Evolutionary conservation across 1,140 invertebrate genomes (phyloP).

Genomic region (Cotesia chilonis): DNA sequence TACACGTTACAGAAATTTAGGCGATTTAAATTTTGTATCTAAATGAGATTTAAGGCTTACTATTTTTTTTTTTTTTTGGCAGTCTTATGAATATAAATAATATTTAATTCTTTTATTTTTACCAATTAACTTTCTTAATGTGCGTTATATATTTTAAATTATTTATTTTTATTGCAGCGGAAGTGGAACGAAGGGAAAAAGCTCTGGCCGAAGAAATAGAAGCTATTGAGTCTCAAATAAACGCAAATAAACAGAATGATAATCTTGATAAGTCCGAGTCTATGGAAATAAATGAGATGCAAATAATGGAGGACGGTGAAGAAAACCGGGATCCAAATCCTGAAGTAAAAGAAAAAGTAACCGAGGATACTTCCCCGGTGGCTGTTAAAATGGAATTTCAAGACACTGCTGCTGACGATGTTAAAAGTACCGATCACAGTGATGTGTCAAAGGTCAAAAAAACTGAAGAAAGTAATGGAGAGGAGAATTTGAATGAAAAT

Average conservation of each 20-base stretch:
- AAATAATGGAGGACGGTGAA: conserved; percentile 52
- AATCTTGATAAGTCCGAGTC: conserved; percentile 44
- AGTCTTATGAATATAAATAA: too few species aligned
- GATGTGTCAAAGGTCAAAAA: too few species aligned
- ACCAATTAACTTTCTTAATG: conserved; percentile 12
- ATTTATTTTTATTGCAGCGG: conserved; percentile 47
- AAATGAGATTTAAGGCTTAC: too few species aligned
- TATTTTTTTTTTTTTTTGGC: too few species aligned
- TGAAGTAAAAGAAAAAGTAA: conserved; percentile 50
- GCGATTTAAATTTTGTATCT: too few species aligned
- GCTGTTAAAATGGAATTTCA: too few species aligned
- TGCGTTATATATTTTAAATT: conserved; percentile 25
- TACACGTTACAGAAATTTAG: too few species aligned
- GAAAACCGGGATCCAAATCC: conserved; percentile 64
- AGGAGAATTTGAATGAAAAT: too few species aligned
- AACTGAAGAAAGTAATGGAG: too few species aligned
- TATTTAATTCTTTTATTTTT: neutral
- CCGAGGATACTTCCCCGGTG: neutral
- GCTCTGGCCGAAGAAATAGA: conserved; percentile 63
- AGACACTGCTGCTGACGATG: too few species aligned
- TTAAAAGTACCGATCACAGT: too few species aligned
- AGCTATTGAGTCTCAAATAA: conserved; percentile 57
- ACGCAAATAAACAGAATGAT: conserved; percentile 53
- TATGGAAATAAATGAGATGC: conserved; percentile 39
- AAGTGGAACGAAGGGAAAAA: conserved; percentile 66